Evolutionary conservation across 2,113 vertebrate species (phyloP), one percentile per base, ranked within the genome.

Genomic region (Thinocorus orbignyianus): DNA sequence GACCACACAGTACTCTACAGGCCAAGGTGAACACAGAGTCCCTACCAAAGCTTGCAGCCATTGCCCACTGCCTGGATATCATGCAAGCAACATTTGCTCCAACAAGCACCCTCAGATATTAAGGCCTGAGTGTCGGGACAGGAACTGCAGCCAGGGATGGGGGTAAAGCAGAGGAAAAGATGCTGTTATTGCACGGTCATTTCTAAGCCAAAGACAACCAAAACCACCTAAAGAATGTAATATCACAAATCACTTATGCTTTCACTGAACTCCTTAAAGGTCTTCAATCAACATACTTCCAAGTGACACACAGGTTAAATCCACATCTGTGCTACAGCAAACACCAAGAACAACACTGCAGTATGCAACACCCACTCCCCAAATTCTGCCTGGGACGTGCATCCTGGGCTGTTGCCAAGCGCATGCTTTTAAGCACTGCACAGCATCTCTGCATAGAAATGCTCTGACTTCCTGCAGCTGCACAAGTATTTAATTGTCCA

Each of bases 381-480:
- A 28, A 20, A 44, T 8, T 88, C 17, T 51, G 31, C 33, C 28
- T 57, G 42, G 13, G 42, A 90, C 46, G 30, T 19, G 41, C 24
- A 81, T 31, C 15, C 71, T 70, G 23, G 37, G 44, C 31, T 83
- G 68, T 70, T 93, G 83, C 69, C 76, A 90, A 49, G 83, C 0
- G 5, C 46, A 73, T 4, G 11, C 25, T 66, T 90, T n/a, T 33
- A 70, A 81, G 48, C 0, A 1, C 13, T 31, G 30, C 37, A 33
- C 60, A 69, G 58, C 55, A 92, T 73, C 82, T 77, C 68, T 33
- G 88, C 76, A 49, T 26, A 88, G 72, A 92, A 73, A 88, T n/a
- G 37, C 49, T 94, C 71, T 57, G 71, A 93, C 41, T 83, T 77
- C 54, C 51, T 30, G 52, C 86, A 94, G 68, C 76, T 92, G 86